phyloP scores from a whole-genome alignment of 2,888 invertebrate species.

The Apodemia zela region DNA sequence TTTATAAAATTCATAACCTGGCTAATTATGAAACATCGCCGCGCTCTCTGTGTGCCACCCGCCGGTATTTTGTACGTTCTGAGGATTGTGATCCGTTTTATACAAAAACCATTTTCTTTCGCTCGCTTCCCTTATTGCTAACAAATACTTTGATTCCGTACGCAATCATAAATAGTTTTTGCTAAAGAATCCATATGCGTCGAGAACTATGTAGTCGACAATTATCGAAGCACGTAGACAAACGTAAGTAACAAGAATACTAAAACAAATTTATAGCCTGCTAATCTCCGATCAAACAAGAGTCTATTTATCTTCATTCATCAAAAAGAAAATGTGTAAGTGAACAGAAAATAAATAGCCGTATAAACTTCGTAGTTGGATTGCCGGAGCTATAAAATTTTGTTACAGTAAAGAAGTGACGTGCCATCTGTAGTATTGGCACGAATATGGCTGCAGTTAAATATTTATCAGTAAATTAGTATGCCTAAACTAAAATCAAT shows the following conservation, averaged over 20 bases:
- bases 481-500: constrained; percentile 74
- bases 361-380: constrained; percentile 27
- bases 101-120: constrained; percentile 53
- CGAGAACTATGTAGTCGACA: constrained; percentile 34
- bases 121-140: constrained; percentile 33
- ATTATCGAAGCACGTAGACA: constrained; percentile 30
- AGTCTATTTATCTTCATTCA: constrained; percentile 31
- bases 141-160: constrained; percentile 32
- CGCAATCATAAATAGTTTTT: constrained; percentile 39
- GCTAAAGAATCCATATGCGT: constrained; percentile 37
- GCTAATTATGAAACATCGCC: constrained; percentile 70
- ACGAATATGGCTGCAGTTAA: constrained; percentile 58
- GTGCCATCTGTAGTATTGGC: constrained; percentile 57
- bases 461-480: constrained; percentile 74
- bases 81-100: constrained; percentile 37
- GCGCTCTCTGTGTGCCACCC: constrained; percentile 64
- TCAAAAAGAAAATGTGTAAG: constrained; percentile 27
- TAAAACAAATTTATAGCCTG: constrained; percentile 29
- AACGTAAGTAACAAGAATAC: constrained; percentile 24
- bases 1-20: constrained; percentile 77
- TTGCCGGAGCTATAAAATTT: constrained; percentile 53
- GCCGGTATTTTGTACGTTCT: constrained; percentile 48
- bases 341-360: constrained; percentile 29
- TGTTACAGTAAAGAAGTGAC: constrained; percentile 48
- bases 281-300: constrained; percentile 25